Evolutionary conservation across 2,797 vertebrate genomes (phyloP), one percentile per base, ranked within the genome.

Genomic region (Paguma larvata): DNA sequence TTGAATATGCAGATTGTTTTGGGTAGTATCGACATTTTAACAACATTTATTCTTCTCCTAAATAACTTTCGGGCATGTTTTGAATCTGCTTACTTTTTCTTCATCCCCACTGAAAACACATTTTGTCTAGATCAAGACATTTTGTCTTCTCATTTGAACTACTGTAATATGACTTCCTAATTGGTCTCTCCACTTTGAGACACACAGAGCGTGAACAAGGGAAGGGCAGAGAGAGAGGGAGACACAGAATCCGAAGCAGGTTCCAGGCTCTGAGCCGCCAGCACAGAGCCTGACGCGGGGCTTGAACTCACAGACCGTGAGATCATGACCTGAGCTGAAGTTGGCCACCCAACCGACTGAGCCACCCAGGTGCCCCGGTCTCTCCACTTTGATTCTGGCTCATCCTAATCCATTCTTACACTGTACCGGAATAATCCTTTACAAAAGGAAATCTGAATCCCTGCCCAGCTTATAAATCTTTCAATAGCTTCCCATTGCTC

Each of bases 401-500:
- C 82, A 25, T 38, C 32, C 75, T 56, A 86, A 82, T 89, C 44
- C 44, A 41, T 85, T 86, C 68, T 86, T 38, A 85, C 62, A 70
- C 12, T 38, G 23, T 59, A 21, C 32, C 44, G 84, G 51, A 89
- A 51, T 77, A 95, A 85, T 72, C 3, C 67, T 94, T 51, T 80
- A 38, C 51, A 65, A 91, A 38, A 65, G 53, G 86, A 86, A 93
- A 92, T 46, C 32, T 3, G 56, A 85, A 75, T 85, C 51, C 67
- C 38, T 82, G 44, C 9, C 32, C 10, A 23, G 32, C 18, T 62
- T 65, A 79, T 72, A 41, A 63, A 80, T 23, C 27, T 92, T 90
- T 90, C 68, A 78, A 38, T 87, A 63, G 38, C 30, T 97, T 89
- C 56, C 41, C 23, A 70, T 68, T 90, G 83, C 25, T 96, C 73